Percentiles rank a stretch among this genome's conserved stretches.
Evolutionary conservation across 2,888 invertebrate species (phyloP).

Genomic region (Timandra comae): DNA sequence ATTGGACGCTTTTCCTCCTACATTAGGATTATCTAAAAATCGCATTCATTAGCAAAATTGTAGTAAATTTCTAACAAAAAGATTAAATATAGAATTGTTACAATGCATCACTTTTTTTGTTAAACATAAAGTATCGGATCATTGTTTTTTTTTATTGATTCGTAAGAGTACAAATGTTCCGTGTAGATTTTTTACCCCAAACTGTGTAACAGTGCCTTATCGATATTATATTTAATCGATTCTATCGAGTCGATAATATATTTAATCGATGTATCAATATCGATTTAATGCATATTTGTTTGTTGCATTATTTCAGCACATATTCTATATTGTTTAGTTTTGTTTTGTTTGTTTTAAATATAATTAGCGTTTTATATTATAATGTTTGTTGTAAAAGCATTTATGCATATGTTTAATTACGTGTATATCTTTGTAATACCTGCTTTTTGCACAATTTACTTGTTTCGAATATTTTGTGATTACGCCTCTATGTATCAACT

Average conservation of each 20-base stretch:
- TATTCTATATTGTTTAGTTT: too few species aligned
- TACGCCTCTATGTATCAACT: conserved; percentile 49
- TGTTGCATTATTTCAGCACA: background rate
- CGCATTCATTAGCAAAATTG: too few species aligned
- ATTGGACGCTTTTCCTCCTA: too few species aligned
- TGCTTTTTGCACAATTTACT: conserved; percentile 59
- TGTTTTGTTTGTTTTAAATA: conserved; percentile 8
- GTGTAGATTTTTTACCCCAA: conserved; percentile 9
- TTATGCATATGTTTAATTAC: conserved; percentile 35
- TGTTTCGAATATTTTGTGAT: conserved; percentile 46
- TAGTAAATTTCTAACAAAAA: too few species aligned
- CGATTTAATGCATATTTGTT: too few species aligned
- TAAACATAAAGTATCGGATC: too few species aligned
- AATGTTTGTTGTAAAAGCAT: conserved; percentile 36
- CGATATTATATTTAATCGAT: conserved; percentile 4
- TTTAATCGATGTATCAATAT: too few species aligned
- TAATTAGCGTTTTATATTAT: too few species aligned
- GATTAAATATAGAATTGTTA: too few species aligned
- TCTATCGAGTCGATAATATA: conserved; percentile 4
- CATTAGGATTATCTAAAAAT: too few species aligned
- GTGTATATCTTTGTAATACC: conserved; percentile 37
- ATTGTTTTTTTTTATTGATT: conserved; percentile 11
- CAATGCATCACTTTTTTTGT: too few species aligned
- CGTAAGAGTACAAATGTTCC: conserved; percentile 31
- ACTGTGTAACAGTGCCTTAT: conserved; percentile 24